phyloP scores from a whole-genome alignment of 2,888 invertebrate genomes.

The Chaitophorus viminalis region DNA sequence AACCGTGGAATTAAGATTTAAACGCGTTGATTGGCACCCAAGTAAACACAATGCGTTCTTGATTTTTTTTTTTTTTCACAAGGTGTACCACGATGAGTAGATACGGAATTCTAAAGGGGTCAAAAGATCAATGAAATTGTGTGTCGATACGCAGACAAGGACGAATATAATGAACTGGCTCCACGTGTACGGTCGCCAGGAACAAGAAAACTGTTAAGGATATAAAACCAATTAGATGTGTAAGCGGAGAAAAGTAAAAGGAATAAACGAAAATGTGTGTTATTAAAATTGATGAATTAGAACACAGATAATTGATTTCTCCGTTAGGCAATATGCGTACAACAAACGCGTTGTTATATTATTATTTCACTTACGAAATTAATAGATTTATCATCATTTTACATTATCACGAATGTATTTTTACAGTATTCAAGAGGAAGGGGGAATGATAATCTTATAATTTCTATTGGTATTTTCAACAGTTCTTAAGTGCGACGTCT shows the following conservation, averaged over 20 bases:
- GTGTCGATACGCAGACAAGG: slow-evolving; percentile 34
- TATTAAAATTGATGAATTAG: slow-evolving; percentile 5
- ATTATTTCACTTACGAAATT: neutral
- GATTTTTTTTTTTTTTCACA: slow-evolving; percentile 19
- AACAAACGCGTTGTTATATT: neutral
- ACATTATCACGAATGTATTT: neutral
- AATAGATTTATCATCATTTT: neutral
- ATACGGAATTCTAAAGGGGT: slow-evolving; percentile 11
- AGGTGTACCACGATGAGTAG: slow-evolving; percentile 29
- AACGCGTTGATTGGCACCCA: neutral
- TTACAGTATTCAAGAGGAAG: no score
- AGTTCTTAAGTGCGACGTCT: no score
- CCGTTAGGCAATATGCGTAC: neutral
- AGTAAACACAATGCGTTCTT: neutral
- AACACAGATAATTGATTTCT: neutral
- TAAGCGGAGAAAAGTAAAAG: neutral
- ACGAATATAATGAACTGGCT: slow-evolving; percentile 47
- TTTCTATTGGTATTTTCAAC: no score
- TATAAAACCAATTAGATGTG: neutral
- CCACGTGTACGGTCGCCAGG: neutral
- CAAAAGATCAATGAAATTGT: slow-evolving; percentile 50
- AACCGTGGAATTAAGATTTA: neutral
- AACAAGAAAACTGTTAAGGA: slow-evolving; percentile 21
- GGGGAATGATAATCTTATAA: no score
- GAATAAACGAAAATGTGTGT: neutral